Evolutionary conservation across 2,888 invertebrate species (phyloP), one percentile per base, ranked within the genome.

Genomic region (Tetrapedia diversipes): DNA sequence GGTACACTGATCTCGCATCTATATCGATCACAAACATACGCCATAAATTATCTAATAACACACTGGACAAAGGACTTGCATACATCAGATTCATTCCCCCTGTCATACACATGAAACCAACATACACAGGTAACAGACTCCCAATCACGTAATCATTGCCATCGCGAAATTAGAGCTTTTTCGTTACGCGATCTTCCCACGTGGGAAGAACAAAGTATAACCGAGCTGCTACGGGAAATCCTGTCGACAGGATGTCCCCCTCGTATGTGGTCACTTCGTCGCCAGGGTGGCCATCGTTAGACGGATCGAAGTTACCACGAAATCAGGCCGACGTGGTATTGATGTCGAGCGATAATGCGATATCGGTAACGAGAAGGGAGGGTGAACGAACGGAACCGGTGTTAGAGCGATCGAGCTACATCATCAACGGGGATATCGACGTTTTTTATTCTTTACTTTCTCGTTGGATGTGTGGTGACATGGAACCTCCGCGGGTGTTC

Each of bases 281-380:
- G 24, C n/a, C 51, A 47, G 63, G 77, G 67, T 78, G 71, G 71
- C 34, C 43, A 78, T 83, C 82, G 70, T 80, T 80, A 72, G 61
- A 37, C n/a, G 11, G 75, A 54, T 78, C 69, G 69, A 74, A 66
- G 69, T 69, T 70, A 78, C 66, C 70, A 14, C 79, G 73, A 79
- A 79, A 79, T 78, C 78, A 57, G 60, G 70, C 64, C 34, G 70
- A 56, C 41, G 41, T 7, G 61, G 71, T 81, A 70, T 84, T 77
- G 84, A 82, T 75, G 72, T 70, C 68, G 24, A 11, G 24, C 65
- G 82, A 83, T 83, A 81, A 81, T 75, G 66, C 53, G 72, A 73
- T 79, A 79, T 77, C 81, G 83, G 81, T 83, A 77, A 80, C 71
- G 60, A 69, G 61, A 56, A 69, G 37, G 53, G 16, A 34, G 65